Conservation (phyloP, 2,797 vertebrate genomes). For the Mormyrus proboscirostris region DNA sequence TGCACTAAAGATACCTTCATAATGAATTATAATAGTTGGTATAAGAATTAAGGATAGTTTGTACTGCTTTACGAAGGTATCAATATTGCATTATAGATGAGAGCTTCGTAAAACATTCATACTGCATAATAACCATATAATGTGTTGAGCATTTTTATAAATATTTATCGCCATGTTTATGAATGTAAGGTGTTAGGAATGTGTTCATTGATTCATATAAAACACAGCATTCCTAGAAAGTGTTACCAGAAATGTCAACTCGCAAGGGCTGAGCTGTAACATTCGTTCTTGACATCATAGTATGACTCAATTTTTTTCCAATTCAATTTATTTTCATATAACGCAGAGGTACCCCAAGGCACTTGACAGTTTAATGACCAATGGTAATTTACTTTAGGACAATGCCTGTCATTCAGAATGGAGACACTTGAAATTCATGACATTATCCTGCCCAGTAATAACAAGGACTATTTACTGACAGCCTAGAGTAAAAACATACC, state of each 20-base stretch:
- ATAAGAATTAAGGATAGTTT: not conserved
- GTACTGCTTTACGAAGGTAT: not conserved
- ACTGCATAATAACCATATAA: not conserved
- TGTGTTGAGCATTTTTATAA: not conserved
- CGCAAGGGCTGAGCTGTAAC: not conserved
- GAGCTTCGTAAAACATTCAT: not conserved
- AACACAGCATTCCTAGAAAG: not conserved
- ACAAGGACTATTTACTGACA: not conserved
- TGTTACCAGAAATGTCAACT: not conserved
- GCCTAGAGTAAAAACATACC: not conserved
- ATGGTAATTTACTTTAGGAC: not conserved
- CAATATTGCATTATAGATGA: not conserved
- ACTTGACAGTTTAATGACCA: not conserved
- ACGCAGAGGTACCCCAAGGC: not conserved
- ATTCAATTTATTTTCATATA: not conserved
- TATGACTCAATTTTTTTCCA: not conserved
- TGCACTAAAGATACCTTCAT: not conserved
- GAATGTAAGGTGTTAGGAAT: not conserved
- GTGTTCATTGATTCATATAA: not conserved
- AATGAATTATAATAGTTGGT: not conserved
- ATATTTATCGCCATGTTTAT: not conserved
- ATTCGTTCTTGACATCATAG: not conserved
- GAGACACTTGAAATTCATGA: not conserved
- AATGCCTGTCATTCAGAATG: not conserved
- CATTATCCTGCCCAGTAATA: not conserved